These are phyloP conservation scores for Brachylomia viminalis DNA, from an alignment of 2,888 invertebrate genomes.

Conservation along the genomic window DNA sequence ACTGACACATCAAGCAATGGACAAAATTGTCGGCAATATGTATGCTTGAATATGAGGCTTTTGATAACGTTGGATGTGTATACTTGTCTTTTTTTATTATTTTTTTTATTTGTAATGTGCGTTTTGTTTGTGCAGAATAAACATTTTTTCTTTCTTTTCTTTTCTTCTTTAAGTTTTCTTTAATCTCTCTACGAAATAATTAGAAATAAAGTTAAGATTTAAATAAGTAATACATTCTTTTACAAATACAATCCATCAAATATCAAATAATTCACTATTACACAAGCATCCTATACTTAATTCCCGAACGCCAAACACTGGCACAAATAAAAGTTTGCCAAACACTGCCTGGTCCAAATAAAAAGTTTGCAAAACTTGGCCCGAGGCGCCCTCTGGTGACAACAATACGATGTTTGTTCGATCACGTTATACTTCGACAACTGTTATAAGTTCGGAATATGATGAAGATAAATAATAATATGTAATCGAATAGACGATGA, in stretches of 20 bases:
- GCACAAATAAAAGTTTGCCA: constrained; percentile 57
- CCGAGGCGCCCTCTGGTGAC: constrained; percentile 56
- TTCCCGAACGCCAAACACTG: constrained; percentile 42
- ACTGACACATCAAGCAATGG: too few species aligned
- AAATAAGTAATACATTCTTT: neutral
- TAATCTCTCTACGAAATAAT: neutral
- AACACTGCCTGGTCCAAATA: constrained; percentile 57
- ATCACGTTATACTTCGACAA: constrained; percentile 38
- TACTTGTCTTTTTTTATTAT: too few species aligned
- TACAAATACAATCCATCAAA: constrained; percentile 1
- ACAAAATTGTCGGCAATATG: too few species aligned
- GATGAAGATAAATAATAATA: constrained; percentile 49
- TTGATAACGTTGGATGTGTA: too few species aligned
- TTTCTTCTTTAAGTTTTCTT: too few species aligned
- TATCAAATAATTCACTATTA: constrained; percentile 11
- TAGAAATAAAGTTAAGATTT: neutral
- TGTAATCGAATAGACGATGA: constrained; percentile 31
- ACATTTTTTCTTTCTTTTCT: too few species aligned
- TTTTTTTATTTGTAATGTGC: too few species aligned
- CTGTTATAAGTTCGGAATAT: constrained; percentile 43
- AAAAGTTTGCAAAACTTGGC: constrained; percentile 59
- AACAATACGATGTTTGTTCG: constrained; percentile 43
- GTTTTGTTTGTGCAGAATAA: too few species aligned
- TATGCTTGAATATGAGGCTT: too few species aligned
- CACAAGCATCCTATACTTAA: constrained; percentile 46